A percentile compares a stretch with the other conserved stretches of the same genome.
Conservation (phyloP, 2,797 vertebrate genomes). For the Threskiornis aethiopicus region DNA sequence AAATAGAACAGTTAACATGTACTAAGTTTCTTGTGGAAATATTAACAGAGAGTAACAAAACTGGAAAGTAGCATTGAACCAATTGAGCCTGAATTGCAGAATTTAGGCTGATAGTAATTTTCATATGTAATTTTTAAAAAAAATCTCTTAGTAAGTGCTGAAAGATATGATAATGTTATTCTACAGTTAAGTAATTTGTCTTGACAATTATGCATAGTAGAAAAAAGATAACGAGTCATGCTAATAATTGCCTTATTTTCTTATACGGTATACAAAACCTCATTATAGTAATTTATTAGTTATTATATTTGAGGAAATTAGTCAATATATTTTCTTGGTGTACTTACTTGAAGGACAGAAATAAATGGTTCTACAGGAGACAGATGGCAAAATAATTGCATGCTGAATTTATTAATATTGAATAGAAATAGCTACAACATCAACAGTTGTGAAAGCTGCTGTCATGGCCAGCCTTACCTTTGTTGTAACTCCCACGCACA, state of each 20-base stretch:
- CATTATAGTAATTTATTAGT: neutral
- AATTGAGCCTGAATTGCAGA: neutral
- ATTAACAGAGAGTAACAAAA: neutral
- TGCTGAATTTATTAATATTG: constrained; percentile 13
- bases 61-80: neutral
- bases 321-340: neutral
- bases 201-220: neutral
- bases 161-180: neutral
- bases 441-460: neutral
- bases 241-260: neutral
- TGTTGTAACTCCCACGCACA: neutral
- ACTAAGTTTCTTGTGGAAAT: neutral
- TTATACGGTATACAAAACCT: neutral
- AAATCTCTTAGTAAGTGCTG: neutral
- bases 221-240: neutral
- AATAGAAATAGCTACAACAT: neutral
- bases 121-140: neutral
- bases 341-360: neutral
- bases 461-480: neutral
- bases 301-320: neutral
- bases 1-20: neutral
- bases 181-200: neutral
- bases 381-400: constrained; percentile 53
- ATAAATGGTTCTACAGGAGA: neutral
- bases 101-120: neutral